phyloP scores from a whole-genome alignment of 2,888 invertebrate species.

The Rosalia funebris region DNA sequence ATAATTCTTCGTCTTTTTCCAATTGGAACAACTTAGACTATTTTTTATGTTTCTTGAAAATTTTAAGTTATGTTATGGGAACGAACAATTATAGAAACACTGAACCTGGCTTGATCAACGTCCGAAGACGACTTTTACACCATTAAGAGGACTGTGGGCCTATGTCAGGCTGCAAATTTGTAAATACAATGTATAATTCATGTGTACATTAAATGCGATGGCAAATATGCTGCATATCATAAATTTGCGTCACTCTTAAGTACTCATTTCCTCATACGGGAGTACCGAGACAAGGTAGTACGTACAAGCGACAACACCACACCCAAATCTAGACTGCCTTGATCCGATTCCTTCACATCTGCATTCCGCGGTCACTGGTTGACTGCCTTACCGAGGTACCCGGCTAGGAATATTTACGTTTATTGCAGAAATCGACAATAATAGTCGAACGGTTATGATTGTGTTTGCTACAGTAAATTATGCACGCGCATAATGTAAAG shows the following conservation, averaged over 20 bases:
- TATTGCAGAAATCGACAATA: conserved; percentile 27
- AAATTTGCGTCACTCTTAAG: conserved; percentile 10
- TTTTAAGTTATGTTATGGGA: too few species aligned
- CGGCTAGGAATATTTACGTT: conserved; percentile 25
- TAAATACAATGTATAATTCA: too few species aligned
- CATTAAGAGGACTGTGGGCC: too few species aligned
- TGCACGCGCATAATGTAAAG: neutral
- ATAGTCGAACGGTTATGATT: conserved; percentile 12
- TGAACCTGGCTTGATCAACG: too few species aligned
- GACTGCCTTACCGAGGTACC: conserved; percentile 24
- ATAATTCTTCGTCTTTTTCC: too few species aligned
- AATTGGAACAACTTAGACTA: too few species aligned
- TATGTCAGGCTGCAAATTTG: too few species aligned
- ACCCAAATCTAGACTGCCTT: conserved; percentile 53
- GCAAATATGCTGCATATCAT: too few species aligned
- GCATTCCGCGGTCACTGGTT: conserved; percentile 39
- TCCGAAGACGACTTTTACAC: too few species aligned
- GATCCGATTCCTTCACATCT: conserved; percentile 53
- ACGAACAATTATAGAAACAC: too few species aligned
- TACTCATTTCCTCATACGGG: conserved; percentile 40
- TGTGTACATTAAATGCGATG: too few species aligned
- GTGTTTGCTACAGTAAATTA: neutral
- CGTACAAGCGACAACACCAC: conserved; percentile 46
- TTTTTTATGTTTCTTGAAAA: too few species aligned
- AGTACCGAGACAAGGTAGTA: conserved; percentile 43